Base-by-base conservation (phyloP, 1,140 invertebrate species). In the Schlechtendalia chinensis region DNA sequence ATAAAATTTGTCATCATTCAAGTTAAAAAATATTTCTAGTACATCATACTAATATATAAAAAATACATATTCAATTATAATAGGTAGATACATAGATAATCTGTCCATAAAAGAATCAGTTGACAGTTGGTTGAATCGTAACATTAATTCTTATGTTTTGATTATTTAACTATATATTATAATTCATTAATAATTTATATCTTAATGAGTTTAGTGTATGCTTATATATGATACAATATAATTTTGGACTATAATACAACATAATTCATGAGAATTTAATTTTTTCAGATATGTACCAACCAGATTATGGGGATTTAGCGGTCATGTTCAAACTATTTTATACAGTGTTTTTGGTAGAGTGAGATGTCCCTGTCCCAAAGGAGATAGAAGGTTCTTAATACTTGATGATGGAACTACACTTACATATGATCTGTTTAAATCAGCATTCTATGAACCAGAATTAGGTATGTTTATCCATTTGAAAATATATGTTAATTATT, bases 291-390 rank as follows among this genome's bases (percentile, higher is more conserved):
- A 96, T 85, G 88, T 92, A 82, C 95, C 96, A 63, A 94, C 95
- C n/a, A 87, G 93, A 81, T 85, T 97, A 83, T 97, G 95, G 95
- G 96, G 96, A 63, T 95, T 95, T 84, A 96, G 93, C 86, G 96
- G 96, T 8, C 96, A 97, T 86, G 89, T 97, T 29, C 95, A 97
- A 85, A 97, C 95, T 0, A 92, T 96, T 61, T 86, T 96, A 22
- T 95, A 97, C 87, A 96, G 94, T 83, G 90, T 96, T 82, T 91
- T 97, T 82, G 94, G 95, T 3, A 89, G 95, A 69, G 91, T 95
- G 14, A 90, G 91, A 69, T 94, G 94, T 83, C 93, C 93, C 65
- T 93, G 93, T 90, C 93, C 93, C 1, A 91, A 93, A 83, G 94
- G 95, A 29, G 90, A 93, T 82, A 88, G 96, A 59, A 89, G 93